phyloP scores from a whole-genome alignment of 2,797 vertebrate genomes.

The Podarcis siculus region DNA sequence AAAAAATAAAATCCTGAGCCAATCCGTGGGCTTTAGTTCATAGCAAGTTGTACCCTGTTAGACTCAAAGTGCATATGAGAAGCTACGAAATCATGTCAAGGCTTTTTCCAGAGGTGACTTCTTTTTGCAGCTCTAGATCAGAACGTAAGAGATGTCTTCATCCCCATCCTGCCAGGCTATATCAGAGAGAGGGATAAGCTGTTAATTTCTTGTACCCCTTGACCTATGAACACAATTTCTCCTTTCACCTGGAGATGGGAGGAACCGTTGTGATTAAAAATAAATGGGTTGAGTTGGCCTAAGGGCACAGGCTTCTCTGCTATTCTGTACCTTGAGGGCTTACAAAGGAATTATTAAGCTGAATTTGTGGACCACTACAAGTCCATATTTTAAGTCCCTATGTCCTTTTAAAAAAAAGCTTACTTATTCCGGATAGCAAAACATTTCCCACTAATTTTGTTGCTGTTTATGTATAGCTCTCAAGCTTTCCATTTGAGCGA shows the following conservation, averaged over 20 bases:
- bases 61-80: background rate
- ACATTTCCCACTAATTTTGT: background rate
- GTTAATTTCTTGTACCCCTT: background rate
- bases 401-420: background rate
- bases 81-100: background rate
- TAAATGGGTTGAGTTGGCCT: background rate
- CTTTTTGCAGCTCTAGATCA: background rate
- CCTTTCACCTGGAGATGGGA: background rate
- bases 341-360: background rate
- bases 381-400: background rate
- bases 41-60: background rate
- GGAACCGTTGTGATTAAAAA: background rate
- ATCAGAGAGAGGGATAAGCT: background rate
- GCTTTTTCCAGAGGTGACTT: background rate
- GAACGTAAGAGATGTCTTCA: background rate
- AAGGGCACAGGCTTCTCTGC: background rate
- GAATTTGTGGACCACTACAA: background rate
- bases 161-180: background rate
- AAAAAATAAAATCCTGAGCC: too few species aligned
- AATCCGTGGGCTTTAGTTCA: too few species aligned
- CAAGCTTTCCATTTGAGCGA: background rate
- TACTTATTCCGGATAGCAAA: background rate
- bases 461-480: background rate
- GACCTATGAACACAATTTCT: background rate
- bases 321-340: background rate